Conservation (phyloP, 2,888 invertebrate species). For the Rhamphomyia laevipes region DNA sequence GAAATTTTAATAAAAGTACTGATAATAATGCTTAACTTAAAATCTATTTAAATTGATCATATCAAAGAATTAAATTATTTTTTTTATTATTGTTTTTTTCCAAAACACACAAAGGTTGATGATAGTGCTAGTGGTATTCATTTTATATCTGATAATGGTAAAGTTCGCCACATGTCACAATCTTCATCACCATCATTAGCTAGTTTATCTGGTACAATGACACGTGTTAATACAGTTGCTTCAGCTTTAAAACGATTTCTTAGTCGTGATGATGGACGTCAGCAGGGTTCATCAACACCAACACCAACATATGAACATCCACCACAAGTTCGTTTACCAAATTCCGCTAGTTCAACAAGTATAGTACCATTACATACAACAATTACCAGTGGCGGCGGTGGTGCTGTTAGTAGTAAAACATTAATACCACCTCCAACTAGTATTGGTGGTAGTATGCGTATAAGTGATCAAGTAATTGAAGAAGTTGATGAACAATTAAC, state of each 20-base stretch:
- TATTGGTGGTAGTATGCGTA: conserved; percentile 43
- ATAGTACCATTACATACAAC: conserved; percentile 18
- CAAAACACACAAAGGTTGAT: conserved; percentile 40
- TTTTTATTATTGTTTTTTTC: too few relatives aligned
- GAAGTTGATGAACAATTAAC: conserved; percentile 74
- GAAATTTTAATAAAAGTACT: background rate
- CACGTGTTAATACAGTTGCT: conserved; percentile 64
- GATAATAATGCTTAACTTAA: too few relatives aligned
- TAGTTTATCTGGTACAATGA: conserved; percentile 44
- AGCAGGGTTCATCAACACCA: conserved; percentile 35
- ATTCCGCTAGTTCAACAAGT: conserved; percentile 34
- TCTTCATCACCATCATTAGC: conserved; percentile 39
- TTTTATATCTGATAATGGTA: conserved; percentile 49
- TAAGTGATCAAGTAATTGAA: conserved; percentile 60
- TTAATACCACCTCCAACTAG: conserved; percentile 20
- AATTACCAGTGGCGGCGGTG: conserved; percentile 7
- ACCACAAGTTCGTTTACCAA: conserved; percentile 29
- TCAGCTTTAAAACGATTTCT: conserved; percentile 65
- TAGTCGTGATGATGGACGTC: conserved; percentile 56
- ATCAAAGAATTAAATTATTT: too few relatives aligned
- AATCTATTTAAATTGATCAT: too few relatives aligned
- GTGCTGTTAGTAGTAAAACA: conserved; percentile 8
- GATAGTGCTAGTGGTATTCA: conserved; percentile 64
- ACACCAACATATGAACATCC: conserved; percentile 21
- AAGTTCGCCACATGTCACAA: conserved; percentile 40